Evolutionary conservation across 1,140 invertebrate genomes (phyloP), one percentile per base, ranked within the genome.

Genomic region (Episyrphus balteatus): DNA sequence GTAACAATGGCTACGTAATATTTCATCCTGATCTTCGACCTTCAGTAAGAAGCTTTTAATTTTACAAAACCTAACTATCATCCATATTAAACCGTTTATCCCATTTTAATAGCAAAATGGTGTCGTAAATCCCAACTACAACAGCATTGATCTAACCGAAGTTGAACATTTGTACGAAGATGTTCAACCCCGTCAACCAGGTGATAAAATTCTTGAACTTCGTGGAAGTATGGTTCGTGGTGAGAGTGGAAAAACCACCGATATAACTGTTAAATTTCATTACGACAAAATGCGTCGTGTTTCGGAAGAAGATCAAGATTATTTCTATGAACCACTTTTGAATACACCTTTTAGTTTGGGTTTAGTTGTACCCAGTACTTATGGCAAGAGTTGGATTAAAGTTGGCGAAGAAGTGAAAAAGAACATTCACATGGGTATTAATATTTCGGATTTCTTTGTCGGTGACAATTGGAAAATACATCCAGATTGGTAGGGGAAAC

Each of bases 81-180:
- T 39, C 14, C 32, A 15, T 18, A 3, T 43, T 50, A 17, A 18
- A 46, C 38, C 2, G 32, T 13, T 15, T 5, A 5, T 14, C 10
- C 19, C 10, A 13, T 34, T 5, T n/a, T 26, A n/a, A 37, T 39
- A 48, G 47, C 26, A 37, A 37, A 70, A 52, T 65, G 84, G 82
- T 77, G 79, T 58, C 39, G 69, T 93, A 18, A 94, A 93, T 71
- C 77, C 83, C n/a, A 94, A 94, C 63, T 97, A 92, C 68, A 94
- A 96, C 69, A 96, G 90, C 59, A 82, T 98, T 18, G 94, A 97
- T 71, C 76, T 98, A n/a, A 84, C 85, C 0, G 92, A 98, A 73
- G 84, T 98, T 13, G 94, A 98, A 70, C 80, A 94, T 50, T 73
- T 87, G 7, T 81, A 88, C 53, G 81, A 84, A 54, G 78, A 81